Evolutionary conservation across 2,888 invertebrate species (phyloP), one percentile per base, ranked within the genome.

Genomic region (Crematogaster levior): DNA sequence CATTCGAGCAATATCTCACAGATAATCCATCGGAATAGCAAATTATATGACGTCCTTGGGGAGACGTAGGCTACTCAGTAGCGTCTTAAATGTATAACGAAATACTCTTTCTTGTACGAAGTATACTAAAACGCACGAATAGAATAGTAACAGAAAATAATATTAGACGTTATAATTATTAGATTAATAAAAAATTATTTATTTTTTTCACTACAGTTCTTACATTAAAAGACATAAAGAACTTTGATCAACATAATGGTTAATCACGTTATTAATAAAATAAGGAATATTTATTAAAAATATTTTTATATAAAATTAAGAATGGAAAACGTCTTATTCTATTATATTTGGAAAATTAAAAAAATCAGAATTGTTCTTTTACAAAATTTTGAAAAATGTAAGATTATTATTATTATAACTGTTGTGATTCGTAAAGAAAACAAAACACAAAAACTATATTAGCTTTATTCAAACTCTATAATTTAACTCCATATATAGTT

Each of bases 11-110:
- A 43, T 74, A 74, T 74, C 61, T 61, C 30, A 34, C 46, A 74
- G 61, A 74, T 74, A 74, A 61, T 74, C 34, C 46, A 74, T 74
- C 24, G 18, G 24, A 63, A 74, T 74, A 18, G 7, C 21, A 74
- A 74, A 74, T 61, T 74, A 63, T 3, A 48, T 48, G 46, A 34
- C 30, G 21, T 43, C 56, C 30, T 73, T 58, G 43, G 58, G n/a
- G 27, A 61, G 21, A 21, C 30, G 5, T 30, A 72, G n/a, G 27
- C 21, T 15, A 56, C 24, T 37, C n/a, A 21, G 21, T 21, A 21
- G 34, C 24, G 34, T 51, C 34, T 70, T 70, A 68, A 68, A 68
- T 68, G 5, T 68, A 10, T 51, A 51, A 68, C 24, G 24, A 70
- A 37, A 34, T 3, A 48, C 9, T 34, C 24, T n/a, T 34, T 15